Evolutionary conservation across 2,113 vertebrate species (phyloP).

Genomic region (Lepisosteus osseus): DNA sequence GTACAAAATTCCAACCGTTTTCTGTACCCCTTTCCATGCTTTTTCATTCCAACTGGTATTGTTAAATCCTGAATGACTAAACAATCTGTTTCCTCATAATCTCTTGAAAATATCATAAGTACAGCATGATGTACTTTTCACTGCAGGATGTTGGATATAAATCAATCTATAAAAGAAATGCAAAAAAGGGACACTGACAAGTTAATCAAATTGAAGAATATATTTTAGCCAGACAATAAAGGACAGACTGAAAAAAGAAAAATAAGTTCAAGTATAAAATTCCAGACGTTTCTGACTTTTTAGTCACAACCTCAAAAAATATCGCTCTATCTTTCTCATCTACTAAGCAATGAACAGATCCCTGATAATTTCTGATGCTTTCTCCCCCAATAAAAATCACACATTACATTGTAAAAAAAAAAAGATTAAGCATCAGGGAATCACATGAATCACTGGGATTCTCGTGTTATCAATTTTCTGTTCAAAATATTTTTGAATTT

Average conservation of each 20-base stretch:
- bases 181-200: conserved; percentile 16
- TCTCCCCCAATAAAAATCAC: too few species aligned
- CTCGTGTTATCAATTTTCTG: too few species aligned
- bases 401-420: too few species aligned
- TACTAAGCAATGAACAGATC: too few species aligned
- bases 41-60: too few species aligned
- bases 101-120: conserved; percentile 19
- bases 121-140: conserved; percentile 15
- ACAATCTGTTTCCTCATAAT: conserved; percentile 28
- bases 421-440: too few species aligned
- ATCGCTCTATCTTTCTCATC: too few species aligned
- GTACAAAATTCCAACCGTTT: too few species aligned
- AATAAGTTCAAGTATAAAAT: background rate
- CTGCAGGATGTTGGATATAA: conserved; percentile 22
- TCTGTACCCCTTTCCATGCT: too few species aligned
- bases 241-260: background rate
- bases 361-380: too few species aligned
- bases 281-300: conserved; percentile 9
- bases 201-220: conserved; percentile 32
- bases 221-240: conserved; percentile 11
- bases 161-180: conserved; percentile 21
- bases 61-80: conserved; percentile 5
- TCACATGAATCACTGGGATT: too few species aligned
- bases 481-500: too few species aligned
- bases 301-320: background rate